A percentile compares a stretch with the other conserved stretches of the same genome.
Conservation (phyloP, 2,113 vertebrate genomes). For the Antigone vipio region DNA sequence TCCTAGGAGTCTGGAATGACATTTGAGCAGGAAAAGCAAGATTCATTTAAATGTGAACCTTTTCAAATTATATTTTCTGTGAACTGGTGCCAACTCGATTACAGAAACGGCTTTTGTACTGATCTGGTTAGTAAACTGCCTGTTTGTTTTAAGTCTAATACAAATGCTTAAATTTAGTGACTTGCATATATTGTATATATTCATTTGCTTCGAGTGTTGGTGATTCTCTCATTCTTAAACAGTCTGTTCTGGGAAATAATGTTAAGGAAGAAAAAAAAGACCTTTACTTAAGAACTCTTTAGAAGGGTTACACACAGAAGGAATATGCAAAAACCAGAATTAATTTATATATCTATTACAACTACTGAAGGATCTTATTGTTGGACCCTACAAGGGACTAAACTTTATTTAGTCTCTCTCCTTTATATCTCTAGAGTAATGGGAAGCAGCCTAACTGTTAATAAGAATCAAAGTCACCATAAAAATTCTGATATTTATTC, state of each 20-base stretch:
- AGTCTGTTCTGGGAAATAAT: background rate
- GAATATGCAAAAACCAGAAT: background rate
- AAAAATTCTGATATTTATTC: background rate
- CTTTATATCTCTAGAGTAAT: background rate
- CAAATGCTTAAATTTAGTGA: slow-evolving; percentile 26
- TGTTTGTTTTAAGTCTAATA: slow-evolving; percentile 42
- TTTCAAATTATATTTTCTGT: slow-evolving; percentile 56
- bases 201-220: background rate
- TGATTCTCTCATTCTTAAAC: background rate
- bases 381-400: background rate
- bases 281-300: background rate
- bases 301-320: background rate
- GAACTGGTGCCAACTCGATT: slow-evolving; percentile 44
- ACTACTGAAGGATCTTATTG: background rate
- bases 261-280: background rate
- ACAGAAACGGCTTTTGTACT: slow-evolving; percentile 38
- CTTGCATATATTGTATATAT: background rate
- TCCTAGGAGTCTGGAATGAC: background rate
- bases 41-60: slow-evolving; percentile 52
- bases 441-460: background rate
- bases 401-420: background rate
- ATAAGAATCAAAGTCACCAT: background rate
- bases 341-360: background rate
- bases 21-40: slow-evolving; percentile 38
- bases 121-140: slow-evolving; percentile 47